phyloP scores from a whole-genome alignment of 2,797 vertebrate species.

The Rousettus madagascariensis region DNA sequence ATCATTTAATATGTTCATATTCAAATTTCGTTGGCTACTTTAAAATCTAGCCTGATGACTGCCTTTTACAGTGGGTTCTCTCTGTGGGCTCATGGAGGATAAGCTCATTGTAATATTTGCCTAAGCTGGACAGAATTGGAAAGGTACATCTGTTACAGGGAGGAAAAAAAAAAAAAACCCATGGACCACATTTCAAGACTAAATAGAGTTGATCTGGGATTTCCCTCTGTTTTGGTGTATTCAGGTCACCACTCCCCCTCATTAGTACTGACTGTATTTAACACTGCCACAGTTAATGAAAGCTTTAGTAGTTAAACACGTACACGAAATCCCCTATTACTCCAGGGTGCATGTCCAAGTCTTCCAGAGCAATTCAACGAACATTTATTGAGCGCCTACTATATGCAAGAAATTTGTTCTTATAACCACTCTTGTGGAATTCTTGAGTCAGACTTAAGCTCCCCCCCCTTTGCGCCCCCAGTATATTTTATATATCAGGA shows the following conservation, averaged over 20 bases:
- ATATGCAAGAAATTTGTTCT: conserved; percentile 7
- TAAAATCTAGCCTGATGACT: background rate
- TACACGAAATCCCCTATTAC: background rate
- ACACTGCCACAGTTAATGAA: conserved; percentile 73
- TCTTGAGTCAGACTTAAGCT: background rate
- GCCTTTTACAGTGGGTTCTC: background rate
- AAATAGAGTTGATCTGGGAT: conserved; percentile 61
- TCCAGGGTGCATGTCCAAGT: background rate
- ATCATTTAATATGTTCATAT: background rate
- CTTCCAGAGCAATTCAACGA: background rate
- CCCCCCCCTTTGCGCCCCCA: no score
- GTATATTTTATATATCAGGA: background rate
- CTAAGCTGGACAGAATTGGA: conserved; percentile 37
- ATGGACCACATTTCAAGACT: conserved; percentile 54
- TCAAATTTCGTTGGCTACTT: background rate
- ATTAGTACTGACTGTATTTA: conserved; percentile 65
- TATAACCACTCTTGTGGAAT: background rate
- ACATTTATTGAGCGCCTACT: conserved; percentile 24
- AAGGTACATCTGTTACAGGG: conserved; percentile 53
- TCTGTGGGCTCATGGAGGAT: background rate
- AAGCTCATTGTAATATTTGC: background rate
- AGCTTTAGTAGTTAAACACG: background rate
- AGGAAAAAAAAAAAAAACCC: background rate
- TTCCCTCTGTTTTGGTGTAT: conserved; percentile 66
- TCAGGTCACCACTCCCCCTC: conserved; percentile 65